A percentile compares a stretch with the other conserved stretches of the same genome.
These are phyloP conservation scores for Ceratothoa steindachneri DNA, from an alignment of 2,888 invertebrate species.

Conservation along the genomic window DNA sequence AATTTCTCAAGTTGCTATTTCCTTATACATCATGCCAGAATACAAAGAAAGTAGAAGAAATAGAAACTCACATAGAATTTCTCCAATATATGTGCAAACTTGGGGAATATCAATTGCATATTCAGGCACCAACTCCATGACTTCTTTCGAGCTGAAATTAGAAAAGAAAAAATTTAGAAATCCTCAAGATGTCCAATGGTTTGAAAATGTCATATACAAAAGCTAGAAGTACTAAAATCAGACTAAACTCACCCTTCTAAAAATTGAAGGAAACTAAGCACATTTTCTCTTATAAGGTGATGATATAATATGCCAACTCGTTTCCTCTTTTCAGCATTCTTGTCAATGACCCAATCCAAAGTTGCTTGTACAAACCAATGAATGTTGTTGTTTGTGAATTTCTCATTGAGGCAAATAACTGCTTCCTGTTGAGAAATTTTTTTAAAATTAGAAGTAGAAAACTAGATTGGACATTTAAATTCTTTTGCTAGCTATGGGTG, in stretches of 20 bases:
- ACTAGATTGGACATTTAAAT: no score
- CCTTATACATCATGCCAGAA: no score
- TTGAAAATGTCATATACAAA: no score
- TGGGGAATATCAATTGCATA: slow-evolving; percentile 39
- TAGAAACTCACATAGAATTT: slow-evolving; percentile 35
- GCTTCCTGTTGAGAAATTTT: slow-evolving; percentile 32
- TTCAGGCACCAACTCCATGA: slow-evolving; percentile 22
- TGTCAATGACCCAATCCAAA: slow-evolving; percentile 31
- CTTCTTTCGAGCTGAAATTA: slow-evolving; percentile 23
- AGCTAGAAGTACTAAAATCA: no score
- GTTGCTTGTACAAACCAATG: slow-evolving; percentile 25
- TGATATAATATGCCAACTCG: slow-evolving; percentile 33
- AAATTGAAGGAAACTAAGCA: slow-evolving; percentile 24
- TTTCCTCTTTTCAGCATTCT: slow-evolving; percentile 24
- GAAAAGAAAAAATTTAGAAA: no score
- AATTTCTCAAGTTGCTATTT: no score
- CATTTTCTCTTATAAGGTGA: slow-evolving; percentile 27
- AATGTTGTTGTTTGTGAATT: slow-evolving; percentile 23
- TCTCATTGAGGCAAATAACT: slow-evolving; percentile 31
- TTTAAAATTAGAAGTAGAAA: no score
- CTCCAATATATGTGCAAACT: slow-evolving; percentile 34
- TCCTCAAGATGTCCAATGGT: no score
- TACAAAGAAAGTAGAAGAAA: no score
- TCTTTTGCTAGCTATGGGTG: no score
- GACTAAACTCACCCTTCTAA: slow-evolving; percentile 38